Conservation (phyloP, 64 coral and sea anemone species). For the Anthopleura sola region DNA sequence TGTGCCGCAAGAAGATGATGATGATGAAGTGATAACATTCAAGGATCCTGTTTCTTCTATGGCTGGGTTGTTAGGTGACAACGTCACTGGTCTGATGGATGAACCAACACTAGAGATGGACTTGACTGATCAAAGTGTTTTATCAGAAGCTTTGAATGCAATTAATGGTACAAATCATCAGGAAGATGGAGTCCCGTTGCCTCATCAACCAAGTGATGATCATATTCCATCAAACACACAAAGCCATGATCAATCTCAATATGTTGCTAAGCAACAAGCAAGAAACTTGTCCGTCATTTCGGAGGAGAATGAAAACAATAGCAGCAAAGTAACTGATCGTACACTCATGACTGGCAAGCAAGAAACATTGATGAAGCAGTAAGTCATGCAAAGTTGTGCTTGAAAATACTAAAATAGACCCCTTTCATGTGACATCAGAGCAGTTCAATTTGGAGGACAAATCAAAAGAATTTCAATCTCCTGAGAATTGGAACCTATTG, state of each 20-base stretch:
- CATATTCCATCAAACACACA: neutral
- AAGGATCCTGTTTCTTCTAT: neutral
- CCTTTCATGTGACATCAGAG: no score
- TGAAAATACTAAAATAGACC: neutral
- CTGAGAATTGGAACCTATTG: no score
- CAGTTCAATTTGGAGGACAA: no score
- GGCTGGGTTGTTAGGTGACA: neutral
- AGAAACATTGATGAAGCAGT: neutral
- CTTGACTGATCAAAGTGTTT: neutral
- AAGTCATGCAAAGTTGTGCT: neutral
- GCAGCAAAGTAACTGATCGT: neutral
- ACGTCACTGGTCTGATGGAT: neutral
- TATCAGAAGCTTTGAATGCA: neutral
- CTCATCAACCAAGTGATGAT: neutral
- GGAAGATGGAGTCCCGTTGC: neutral
- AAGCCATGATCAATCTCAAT: neutral
- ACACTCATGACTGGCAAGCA: neutral
- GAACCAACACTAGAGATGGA: slow-evolving; percentile 9
- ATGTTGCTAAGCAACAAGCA: neutral
- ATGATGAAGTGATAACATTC: neutral
- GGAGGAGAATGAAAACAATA: neutral
- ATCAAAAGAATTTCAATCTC: no score
- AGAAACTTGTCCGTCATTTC: neutral
- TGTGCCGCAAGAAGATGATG: neutral
- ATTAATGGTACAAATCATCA: neutral